Conservation (phyloP, 2,113 vertebrate species). For the Megaceryle torquata region DNA sequence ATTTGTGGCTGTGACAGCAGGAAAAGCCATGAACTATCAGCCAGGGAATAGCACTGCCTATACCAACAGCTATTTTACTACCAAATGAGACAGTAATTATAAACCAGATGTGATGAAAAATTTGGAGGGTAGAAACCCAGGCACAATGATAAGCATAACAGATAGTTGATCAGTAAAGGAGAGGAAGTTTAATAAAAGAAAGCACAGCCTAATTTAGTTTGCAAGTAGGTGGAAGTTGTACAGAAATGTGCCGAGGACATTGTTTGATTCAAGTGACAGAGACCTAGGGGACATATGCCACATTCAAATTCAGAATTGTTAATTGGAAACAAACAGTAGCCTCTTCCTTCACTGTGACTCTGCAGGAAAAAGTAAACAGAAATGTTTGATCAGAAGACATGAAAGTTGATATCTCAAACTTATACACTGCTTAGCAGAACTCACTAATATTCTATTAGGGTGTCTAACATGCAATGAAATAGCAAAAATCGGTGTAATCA, state of each 20-base stretch:
- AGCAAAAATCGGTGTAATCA: not conserved
- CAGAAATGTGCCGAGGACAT: not conserved
- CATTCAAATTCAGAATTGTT: not conserved
- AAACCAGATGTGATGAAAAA: not conserved
- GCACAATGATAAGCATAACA: not conserved
- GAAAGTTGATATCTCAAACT: not conserved
- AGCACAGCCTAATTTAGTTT: not conserved
- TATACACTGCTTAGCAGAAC: not conserved
- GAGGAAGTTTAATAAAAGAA: not conserved
- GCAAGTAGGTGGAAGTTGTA: not conserved
- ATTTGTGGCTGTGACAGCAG: not conserved
- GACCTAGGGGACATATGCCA: not conserved
- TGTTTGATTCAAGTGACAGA: not conserved
- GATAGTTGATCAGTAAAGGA: not conserved
- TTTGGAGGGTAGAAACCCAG: not conserved
- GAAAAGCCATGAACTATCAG: not conserved
- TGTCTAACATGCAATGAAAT: not conserved
- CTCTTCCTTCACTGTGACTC: not conserved
- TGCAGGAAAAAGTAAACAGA: not conserved
- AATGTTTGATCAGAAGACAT: not conserved
- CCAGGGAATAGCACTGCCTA: not conserved
- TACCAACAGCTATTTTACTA: not conserved
- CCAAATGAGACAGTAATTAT: not conserved
- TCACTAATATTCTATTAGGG: not conserved
- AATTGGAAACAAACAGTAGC: not conserved